Evolutionary conservation across 2,797 vertebrate genomes (phyloP).

Genomic region (Fistularia tabacaria): DNA sequence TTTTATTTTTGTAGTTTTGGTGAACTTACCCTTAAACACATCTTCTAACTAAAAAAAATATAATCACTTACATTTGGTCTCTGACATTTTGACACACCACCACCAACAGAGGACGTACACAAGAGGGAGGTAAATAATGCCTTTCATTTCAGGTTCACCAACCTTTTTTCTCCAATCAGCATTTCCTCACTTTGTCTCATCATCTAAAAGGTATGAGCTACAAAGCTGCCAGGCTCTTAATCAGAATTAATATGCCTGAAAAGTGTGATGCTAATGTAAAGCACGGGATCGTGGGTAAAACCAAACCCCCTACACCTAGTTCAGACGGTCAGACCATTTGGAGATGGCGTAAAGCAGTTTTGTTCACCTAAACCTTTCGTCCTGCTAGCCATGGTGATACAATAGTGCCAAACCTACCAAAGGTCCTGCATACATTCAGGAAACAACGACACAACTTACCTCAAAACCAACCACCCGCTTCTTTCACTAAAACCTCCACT

Average conservation of each 20-base stretch:
- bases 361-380: not conserved
- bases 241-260: not conserved
- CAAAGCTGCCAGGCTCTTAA: too few relatives aligned
- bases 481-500: conserved; percentile 6
- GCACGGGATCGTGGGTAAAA: conserved; percentile 5
- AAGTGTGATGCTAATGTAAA: not conserved
- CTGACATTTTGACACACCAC: not conserved
- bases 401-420: not conserved
- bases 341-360: too few relatives aligned
- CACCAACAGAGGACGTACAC: not conserved
- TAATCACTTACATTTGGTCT: conserved; percentile 1
- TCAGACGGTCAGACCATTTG: too few relatives aligned
- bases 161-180: too few relatives aligned
- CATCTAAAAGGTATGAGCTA: too few relatives aligned
- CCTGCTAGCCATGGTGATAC: conserved; percentile 9
- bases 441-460: conserved; percentile 22
- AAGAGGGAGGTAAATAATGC: too few relatives aligned
- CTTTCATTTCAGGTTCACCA: too few relatives aligned
- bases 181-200: too few relatives aligned
- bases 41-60: not conserved
- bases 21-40: conserved; percentile 11
- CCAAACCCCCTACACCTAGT: not conserved
- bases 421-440: conserved; percentile 39
- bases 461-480: conserved; percentile 4
- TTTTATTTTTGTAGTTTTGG: not conserved